Conservation (phyloP, 2,888 invertebrate genomes). For the Agapetus fuscipes region DNA sequence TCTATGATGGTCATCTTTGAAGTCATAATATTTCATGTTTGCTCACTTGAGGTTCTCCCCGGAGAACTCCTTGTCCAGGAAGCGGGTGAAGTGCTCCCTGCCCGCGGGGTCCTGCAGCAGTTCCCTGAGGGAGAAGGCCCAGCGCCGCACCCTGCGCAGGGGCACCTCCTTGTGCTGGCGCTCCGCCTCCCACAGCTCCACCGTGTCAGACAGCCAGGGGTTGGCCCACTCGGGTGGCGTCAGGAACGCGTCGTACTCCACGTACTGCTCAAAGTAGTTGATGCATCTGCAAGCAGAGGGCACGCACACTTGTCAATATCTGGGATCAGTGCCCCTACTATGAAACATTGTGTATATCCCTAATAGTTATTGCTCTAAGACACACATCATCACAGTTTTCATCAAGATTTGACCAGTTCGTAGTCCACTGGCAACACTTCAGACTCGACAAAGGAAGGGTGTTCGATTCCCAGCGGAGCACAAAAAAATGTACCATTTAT, state of each 20-base stretch:
- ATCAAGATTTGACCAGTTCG: too few relatives aligned
- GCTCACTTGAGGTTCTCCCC: conserved; percentile 94
- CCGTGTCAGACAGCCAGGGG: conserved; percentile 94
- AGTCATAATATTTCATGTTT: too few relatives aligned
- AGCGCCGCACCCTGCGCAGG: conserved; percentile 84
- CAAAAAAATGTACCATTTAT: too few relatives aligned
- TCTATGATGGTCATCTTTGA: too few relatives aligned
- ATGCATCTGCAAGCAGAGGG: conserved; percentile 57
- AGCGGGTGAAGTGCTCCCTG: conserved; percentile 89
- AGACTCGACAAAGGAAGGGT: too few relatives aligned
- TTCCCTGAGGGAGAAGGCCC: conserved; percentile 96
- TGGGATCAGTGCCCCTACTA: too few relatives aligned
- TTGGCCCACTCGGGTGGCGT: conserved; percentile 89
- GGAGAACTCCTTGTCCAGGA: conserved; percentile 96
- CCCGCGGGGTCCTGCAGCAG: conserved; percentile 91
- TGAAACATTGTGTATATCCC: too few relatives aligned
- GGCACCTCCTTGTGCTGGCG: conserved; percentile 89
- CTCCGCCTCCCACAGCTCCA: conserved; percentile 97
- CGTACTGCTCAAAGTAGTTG: conserved; percentile 90
- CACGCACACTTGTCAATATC: too few relatives aligned
- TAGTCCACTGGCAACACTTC: too few relatives aligned
- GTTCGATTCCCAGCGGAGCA: too few relatives aligned
- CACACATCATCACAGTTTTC: too few relatives aligned
- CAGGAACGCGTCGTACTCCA: conserved; percentile 93
- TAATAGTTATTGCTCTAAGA: too few relatives aligned